Evolutionary conservation across 2,888 invertebrate genomes (phyloP).

Genomic region (Polymixis flavicincta): DNA sequence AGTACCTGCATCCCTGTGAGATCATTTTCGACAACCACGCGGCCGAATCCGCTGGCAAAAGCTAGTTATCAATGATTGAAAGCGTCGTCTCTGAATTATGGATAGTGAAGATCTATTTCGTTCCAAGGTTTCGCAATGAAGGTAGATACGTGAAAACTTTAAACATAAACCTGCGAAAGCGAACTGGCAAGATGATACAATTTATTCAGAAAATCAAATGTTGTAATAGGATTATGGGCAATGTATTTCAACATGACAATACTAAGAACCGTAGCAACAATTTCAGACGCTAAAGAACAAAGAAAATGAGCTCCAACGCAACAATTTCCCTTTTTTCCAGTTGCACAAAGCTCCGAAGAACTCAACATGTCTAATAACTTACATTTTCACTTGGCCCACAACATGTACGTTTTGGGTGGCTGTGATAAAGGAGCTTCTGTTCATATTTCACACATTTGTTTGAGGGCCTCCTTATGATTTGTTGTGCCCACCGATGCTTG

Average conservation of each 20-base stretch:
- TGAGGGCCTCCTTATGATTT: conserved; percentile 79
- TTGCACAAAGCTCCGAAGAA: conserved; percentile 7
- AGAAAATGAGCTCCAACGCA: background rate
- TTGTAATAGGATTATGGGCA: background rate
- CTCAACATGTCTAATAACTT: conserved; percentile 31
- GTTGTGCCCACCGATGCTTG: conserved; percentile 77
- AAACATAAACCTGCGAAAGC: background rate
- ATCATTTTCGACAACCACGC: too few species aligned
- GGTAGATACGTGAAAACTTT: background rate
- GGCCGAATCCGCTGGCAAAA: too few species aligned
- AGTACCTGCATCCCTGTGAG: too few species aligned
- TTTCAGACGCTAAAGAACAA: background rate
- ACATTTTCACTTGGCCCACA: conserved; percentile 74
- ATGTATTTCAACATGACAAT: background rate
- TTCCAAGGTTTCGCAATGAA: background rate
- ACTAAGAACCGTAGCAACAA: background rate
- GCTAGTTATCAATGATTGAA: too few species aligned
- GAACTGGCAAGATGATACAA: background rate
- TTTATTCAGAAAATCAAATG: background rate
- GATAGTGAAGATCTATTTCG: background rate
- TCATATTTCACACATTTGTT: conserved; percentile 85
- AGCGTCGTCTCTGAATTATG: background rate
- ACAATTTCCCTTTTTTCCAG: background rate
- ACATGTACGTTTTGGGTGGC: conserved; percentile 75
- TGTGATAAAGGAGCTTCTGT: conserved; percentile 78